Evolutionary conservation across 2,113 vertebrate genomes (phyloP).

Genomic region (Leptosomus discolor): DNA sequence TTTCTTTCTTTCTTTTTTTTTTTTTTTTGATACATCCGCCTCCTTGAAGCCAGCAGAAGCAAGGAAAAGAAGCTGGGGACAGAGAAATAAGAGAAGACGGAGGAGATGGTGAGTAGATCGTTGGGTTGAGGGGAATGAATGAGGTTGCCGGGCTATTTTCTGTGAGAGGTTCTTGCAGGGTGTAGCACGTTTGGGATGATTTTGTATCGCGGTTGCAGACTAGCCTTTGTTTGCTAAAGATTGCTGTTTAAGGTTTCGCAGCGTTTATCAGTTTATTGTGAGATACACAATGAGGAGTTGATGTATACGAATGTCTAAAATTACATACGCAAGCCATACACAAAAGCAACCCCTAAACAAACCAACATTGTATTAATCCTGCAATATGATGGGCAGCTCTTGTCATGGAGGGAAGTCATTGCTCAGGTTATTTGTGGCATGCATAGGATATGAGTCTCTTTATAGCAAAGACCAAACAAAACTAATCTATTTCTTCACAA

Average conservation of each 20-base stretch:
- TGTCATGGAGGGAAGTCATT: neutral
- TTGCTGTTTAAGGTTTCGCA: neutral
- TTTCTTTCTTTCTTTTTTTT: neutral
- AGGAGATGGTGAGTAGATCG: conserved; percentile 40
- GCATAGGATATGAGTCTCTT: neutral
- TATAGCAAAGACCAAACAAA: neutral
- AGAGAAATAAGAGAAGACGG: neutral
- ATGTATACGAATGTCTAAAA: neutral
- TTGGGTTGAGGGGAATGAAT: neutral
- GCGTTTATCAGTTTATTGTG: neutral
- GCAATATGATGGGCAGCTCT: neutral
- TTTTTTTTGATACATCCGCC: neutral
- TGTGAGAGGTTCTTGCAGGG: neutral
- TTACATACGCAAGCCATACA: neutral
- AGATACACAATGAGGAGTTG: neutral
- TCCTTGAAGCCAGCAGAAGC: neutral
- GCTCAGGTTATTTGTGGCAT: conserved; percentile 1
- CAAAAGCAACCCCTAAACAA: neutral
- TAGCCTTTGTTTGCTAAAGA: conserved; percentile 31
- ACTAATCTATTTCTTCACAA: neutral
- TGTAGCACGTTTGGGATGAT: neutral
- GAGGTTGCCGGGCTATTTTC: neutral
- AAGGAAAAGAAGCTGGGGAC: neutral
- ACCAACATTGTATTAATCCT: neutral
- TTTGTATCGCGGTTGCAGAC: neutral